phyloP scores from a whole-genome alignment of 2,797 vertebrate species.

The Euphonia xanthogaster region DNA sequence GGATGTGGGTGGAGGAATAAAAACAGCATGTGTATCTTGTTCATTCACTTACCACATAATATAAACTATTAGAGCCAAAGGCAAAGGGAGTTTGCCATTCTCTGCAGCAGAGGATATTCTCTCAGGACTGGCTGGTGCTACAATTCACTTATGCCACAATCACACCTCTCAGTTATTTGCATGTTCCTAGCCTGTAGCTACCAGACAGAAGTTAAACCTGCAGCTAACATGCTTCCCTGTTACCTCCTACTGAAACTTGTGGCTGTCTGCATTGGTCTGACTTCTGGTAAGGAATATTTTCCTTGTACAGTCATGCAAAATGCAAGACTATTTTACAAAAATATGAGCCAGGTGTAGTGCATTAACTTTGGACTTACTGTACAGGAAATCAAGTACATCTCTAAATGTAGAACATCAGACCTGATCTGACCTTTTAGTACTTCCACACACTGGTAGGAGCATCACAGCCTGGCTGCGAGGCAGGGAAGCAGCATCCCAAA shows the following conservation, averaged over 20 bases:
- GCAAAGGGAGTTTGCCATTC: neutral
- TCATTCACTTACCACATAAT: neutral
- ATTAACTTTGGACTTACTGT: neutral
- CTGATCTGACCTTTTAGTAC: neutral
- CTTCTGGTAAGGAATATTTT: neutral
- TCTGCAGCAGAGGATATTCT: neutral
- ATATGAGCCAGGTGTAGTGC: rapidly evolving
- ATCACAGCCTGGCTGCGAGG: rapidly evolving
- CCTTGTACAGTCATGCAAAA: neutral
- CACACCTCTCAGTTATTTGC: neutral
- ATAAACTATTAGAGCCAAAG: neutral
- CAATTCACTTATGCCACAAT: neutral
- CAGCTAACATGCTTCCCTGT: rapidly evolving
- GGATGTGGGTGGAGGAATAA: neutral
- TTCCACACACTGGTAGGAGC: neutral
- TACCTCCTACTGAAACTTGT: neutral
- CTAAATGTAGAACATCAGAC: neutral
- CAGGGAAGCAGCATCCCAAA: neutral
- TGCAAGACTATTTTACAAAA: neutral
- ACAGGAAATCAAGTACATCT: neutral
- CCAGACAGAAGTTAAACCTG: neutral
- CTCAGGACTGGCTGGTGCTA: neutral
- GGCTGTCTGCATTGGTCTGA: neutral
- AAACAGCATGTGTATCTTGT: neutral
- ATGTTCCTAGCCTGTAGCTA: neutral